Conservation (phyloP, 2,888 invertebrate species). For the Exocentrus adspersus region DNA sequence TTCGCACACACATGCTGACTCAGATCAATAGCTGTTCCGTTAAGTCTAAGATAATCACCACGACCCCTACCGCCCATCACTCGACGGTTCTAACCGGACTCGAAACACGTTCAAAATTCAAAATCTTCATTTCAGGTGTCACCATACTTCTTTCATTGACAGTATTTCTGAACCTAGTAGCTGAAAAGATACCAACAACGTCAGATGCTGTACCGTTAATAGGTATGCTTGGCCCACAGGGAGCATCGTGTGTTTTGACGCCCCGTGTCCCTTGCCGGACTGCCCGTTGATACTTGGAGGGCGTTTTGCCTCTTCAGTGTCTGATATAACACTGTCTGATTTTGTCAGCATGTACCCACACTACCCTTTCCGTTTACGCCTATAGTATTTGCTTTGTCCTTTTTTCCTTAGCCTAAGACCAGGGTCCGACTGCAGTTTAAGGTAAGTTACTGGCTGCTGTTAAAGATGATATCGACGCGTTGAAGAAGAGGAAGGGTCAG, state of each 20-base stretch:
- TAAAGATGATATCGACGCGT: neutral
- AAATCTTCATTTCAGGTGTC: conserved; percentile 80
- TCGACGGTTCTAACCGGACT: conserved; percentile 43
- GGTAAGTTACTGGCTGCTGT: conserved; percentile 21
- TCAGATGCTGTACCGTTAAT: conserved; percentile 86
- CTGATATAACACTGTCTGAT: conserved; percentile 27
- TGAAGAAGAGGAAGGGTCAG: neutral
- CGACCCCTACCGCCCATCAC: conserved; percentile 32
- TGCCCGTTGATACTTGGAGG: conserved; percentile 67
- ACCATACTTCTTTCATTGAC: conserved; percentile 97
- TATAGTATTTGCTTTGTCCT: conserved; percentile 32
- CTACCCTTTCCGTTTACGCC: conserved; percentile 32
- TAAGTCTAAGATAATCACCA: conserved; percentile 11
- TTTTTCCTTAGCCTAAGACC: conserved; percentile 32
- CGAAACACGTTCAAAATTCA: conserved; percentile 60
- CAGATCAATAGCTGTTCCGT: conserved; percentile 25
- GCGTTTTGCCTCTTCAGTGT: conserved; percentile 37
- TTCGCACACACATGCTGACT: conserved; percentile 29
- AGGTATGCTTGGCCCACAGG: conserved; percentile 69
- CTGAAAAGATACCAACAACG: conserved; percentile 93
- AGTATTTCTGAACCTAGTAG: conserved; percentile 97
- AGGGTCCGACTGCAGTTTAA: neutral
- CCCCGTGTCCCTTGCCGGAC: conserved; percentile 62
- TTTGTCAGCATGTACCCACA: conserved; percentile 49
- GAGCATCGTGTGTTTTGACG: conserved; percentile 64